These are phyloP conservation scores for Osedax fenrisi DNA, from an alignment of 2,888 invertebrate genomes.

Conservation along the genomic window DNA sequence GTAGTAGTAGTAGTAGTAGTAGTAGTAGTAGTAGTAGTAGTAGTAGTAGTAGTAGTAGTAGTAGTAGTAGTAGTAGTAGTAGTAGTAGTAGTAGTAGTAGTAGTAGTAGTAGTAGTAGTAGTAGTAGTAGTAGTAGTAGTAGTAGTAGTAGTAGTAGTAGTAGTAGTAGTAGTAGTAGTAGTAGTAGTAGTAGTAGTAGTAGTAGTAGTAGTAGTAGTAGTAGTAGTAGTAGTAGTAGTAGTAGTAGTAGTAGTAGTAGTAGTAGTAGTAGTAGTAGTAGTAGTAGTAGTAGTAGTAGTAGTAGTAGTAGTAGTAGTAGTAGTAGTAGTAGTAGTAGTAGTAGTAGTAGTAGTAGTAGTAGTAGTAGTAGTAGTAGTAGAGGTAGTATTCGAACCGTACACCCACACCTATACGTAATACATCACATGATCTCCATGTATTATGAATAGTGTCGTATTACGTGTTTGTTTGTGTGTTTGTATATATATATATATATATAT, in stretches of 20 bases:
- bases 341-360: slow-evolving; percentile 2
- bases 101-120: neutral
- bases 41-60: neutral
- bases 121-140: neutral
- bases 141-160: neutral
- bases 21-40: neutral
- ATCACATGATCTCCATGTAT: no score
- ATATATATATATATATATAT: neutral
- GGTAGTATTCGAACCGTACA: no score
- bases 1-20: neutral
- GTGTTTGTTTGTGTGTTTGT: no score
- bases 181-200: neutral
- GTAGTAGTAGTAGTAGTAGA: neutral
- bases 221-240: neutral
- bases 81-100: neutral
- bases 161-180: neutral
- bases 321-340: neutral
- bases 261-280: neutral
- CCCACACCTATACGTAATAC: no score
- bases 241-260: neutral
- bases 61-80: neutral
- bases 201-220: neutral
- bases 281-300: neutral
- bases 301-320: neutral
- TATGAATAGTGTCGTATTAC: no score